phyloP scores from a whole-genome alignment of 92 coral and sea anemone genomes.

The Phymanthus crucifer region DNA sequence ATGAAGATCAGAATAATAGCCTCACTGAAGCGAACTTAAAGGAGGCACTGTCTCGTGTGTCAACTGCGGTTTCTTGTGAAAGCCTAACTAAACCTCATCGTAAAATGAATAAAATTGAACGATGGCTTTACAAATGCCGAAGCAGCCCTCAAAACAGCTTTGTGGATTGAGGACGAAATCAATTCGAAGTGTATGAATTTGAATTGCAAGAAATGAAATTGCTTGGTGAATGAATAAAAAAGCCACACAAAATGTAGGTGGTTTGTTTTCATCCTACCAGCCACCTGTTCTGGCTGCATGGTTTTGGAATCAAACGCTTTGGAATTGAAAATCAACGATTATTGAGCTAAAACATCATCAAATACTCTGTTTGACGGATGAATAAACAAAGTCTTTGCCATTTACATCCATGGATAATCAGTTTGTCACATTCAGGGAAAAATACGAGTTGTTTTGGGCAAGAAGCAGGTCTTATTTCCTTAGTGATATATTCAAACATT shows the following conservation, averaged over 20 bases:
- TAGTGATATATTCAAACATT: not conserved
- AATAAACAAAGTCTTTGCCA: not conserved
- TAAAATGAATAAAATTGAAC: constrained; percentile 68
- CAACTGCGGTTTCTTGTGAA: constrained; percentile 64
- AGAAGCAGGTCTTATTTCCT: not conserved
- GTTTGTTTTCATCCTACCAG: not conserved
- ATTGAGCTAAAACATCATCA: not conserved
- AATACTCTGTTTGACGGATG: not conserved
- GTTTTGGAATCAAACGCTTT: not conserved
- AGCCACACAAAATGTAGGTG: too few species aligned
- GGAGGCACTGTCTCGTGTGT: constrained; percentile 62
- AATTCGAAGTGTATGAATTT: not conserved
- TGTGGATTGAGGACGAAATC: constrained; percentile 12
- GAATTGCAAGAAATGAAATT: not conserved
- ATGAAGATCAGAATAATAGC: constrained; percentile 15
- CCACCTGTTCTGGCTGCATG: not conserved
- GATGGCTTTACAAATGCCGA: constrained; percentile 77
- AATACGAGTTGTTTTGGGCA: not conserved
- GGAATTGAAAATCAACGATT: not conserved
- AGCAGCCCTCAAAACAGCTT: constrained; percentile 43
- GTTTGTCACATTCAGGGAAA: not conserved
- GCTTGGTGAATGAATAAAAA: not conserved
- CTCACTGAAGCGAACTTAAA: constrained; percentile 74
- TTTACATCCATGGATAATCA: not conserved
- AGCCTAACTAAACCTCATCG: constrained; percentile 57